Base-by-base conservation (phyloP, 2,113 vertebrate genomes). In the Cyanistes caeruleus region DNA sequence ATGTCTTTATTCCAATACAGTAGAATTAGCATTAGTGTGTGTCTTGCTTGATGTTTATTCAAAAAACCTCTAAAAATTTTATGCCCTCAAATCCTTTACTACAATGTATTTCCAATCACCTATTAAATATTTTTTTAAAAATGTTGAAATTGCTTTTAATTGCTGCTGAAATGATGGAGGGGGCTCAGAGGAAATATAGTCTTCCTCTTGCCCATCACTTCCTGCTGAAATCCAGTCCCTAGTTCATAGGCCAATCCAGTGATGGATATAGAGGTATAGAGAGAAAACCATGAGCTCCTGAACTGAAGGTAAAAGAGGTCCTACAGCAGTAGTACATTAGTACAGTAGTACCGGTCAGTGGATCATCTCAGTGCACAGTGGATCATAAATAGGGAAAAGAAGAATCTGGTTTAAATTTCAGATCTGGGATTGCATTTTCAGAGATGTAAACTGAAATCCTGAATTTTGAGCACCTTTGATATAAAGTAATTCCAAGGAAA, bases 61-160 rank as follows among this genome's bases (percentile, higher is more conserved):
- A 35, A 79, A 82, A 81, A 93, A 24, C 2, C 5, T 56, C 30
- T 73, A 35, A 64, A 55, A 81, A 24, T 13, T 15, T 52, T 72
- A 33, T 59, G 27, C 20, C 9, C 13, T 64, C 43, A 68, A 35
- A 27, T 67, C 0, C 35, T 58, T 30, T 75, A 18, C 25, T 63
- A 28, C 7, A 44, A 14, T 59, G 2, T 82, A 37, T 67, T 87
- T 84, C 23, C 63, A 87, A 79, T 37, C 0, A 78, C 39, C 13
- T 69, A 6, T 48, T 75, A 25, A 60, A 60, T 25, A 0, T 31
- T 18, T 51, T 43, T 37, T 0, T 0, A 1, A 28, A 76, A 49
- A 33, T 20, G 2, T 17, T 75, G 81, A 46, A 20, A 60, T 10
- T 84, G 13, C 13, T 75, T 69, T 88, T 48, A 65, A 33, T 77